A percentile compares a stretch with the other conserved stretches of the same genome.
These are phyloP conservation scores for Lordiphosa fenestrarum DNA, from an alignment of 2,888 invertebrate species.

Conservation along the genomic window DNA sequence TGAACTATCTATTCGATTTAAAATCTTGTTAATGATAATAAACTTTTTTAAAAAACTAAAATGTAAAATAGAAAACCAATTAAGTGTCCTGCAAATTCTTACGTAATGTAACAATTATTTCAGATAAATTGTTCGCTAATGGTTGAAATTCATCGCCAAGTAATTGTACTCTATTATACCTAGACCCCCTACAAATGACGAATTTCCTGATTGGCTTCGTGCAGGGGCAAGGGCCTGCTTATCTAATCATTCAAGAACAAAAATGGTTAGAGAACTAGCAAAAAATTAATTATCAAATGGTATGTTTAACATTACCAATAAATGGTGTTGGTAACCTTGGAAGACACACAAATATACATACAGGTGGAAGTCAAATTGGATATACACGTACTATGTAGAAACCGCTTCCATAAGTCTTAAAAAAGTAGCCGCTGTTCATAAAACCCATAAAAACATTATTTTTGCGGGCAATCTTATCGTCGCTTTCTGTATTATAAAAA, in stretches of 20 bases:
- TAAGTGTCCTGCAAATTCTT: too few relatives aligned
- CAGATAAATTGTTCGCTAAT: too few relatives aligned
- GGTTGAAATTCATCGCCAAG: neutral
- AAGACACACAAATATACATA: constrained; percentile 7
- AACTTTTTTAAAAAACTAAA: too few relatives aligned
- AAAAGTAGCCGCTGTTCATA: constrained; percentile 48
- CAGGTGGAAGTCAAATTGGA: neutral
- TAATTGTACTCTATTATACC: neutral
- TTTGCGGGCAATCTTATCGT: constrained; percentile 63
- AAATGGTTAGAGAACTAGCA: constrained; percentile 28
- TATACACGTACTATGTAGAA: neutral
- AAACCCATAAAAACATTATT: constrained; percentile 37
- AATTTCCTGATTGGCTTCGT: constrained; percentile 30
- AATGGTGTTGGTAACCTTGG: constrained; percentile 21
- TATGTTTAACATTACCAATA: constrained; percentile 24
- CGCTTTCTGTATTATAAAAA: constrained; percentile 8
- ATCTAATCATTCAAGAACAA: constrained; percentile 53
- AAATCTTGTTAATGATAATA: too few relatives aligned
- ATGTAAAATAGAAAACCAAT: too few relatives aligned
- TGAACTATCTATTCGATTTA: too few relatives aligned
- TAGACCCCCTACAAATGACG: constrained; percentile 33
- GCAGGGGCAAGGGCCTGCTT: constrained; percentile 36
- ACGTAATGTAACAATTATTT: too few relatives aligned
- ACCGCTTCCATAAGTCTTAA: constrained; percentile 11
- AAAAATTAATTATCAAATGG: constrained; percentile 43